Evolutionary conservation across 2,888 invertebrate species (phyloP).

Genomic region (Xylocampa areola): DNA sequence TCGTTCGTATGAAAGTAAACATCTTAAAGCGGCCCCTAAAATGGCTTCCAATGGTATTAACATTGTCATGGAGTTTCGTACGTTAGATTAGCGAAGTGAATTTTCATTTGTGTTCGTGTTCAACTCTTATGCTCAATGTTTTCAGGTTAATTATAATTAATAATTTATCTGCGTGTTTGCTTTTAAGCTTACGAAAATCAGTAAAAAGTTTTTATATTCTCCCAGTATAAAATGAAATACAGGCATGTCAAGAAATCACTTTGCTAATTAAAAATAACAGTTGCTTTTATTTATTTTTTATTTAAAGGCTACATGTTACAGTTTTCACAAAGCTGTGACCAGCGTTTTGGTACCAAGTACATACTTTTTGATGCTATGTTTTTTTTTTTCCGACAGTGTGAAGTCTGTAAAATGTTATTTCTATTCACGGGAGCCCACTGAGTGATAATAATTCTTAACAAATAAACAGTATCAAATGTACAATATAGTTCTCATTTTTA

Average conservation of each 20-base stretch:
- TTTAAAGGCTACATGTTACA: not conserved
- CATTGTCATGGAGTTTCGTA: slow-evolving; percentile 63
- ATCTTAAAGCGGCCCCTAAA: slow-evolving; percentile 67
- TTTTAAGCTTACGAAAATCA: not conserved
- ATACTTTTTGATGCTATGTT: too few species aligned
- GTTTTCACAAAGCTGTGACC: not conserved
- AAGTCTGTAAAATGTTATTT: too few species aligned
- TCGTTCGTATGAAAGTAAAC: slow-evolving; percentile 71
- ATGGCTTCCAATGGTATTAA: slow-evolving; percentile 67
- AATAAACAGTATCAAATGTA: too few species aligned
- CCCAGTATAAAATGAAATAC: not conserved
- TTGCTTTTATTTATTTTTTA: not conserved
- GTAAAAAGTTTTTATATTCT: not conserved
- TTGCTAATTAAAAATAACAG: not conserved
- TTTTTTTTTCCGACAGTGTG: too few species aligned
- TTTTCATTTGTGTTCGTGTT: slow-evolving; percentile 59
- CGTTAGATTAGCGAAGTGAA: slow-evolving; percentile 62
- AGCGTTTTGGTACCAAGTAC: not conserved
- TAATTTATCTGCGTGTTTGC: not conserved
- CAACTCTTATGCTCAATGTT: slow-evolving; percentile 39
- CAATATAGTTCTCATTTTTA: too few species aligned
- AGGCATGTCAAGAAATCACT: not conserved
- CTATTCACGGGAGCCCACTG: too few species aligned
- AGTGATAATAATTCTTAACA: too few species aligned
- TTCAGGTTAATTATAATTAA: slow-evolving; percentile 14